Evolutionary conservation across 2,113 vertebrate genomes (phyloP).

Genomic region (Lophochroa leadbeateri): DNA sequence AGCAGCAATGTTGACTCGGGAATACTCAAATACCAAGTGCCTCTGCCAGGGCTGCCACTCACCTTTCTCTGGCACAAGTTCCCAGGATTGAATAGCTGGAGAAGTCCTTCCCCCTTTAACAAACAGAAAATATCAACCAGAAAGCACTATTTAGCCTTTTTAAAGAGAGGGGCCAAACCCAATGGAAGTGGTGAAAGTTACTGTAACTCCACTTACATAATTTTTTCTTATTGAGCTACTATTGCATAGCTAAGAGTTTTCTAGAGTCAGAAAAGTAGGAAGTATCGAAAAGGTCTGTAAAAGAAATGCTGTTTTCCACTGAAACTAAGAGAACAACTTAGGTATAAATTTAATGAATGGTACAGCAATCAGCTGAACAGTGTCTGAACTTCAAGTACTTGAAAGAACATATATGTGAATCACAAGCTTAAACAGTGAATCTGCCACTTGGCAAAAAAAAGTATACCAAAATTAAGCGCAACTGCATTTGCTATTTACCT

Average conservation of each 20-base stretch:
- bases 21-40: not conserved
- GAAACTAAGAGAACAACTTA: not conserved
- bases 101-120: not conserved
- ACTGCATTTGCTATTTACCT: not conserved
- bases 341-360: not conserved
- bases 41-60: not conserved
- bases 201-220: not conserved
- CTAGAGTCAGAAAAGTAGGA: not conserved
- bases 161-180: not conserved
- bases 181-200: not conserved
- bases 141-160: not conserved
- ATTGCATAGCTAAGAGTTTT: not conserved
- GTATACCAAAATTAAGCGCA: not conserved
- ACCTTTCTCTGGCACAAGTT: not conserved
- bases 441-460: not conserved
- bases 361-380: not conserved
- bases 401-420: not conserved
- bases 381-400: not conserved
- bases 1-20: not conserved
- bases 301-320: not conserved
- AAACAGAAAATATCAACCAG: not conserved
- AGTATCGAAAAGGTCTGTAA: not conserved
- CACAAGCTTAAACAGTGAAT: not conserved
- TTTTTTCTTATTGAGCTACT: not conserved
- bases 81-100: not conserved